Evolutionary conservation across 2,888 invertebrate species (phyloP).

Genomic region (Microplitis deprimator): DNA sequence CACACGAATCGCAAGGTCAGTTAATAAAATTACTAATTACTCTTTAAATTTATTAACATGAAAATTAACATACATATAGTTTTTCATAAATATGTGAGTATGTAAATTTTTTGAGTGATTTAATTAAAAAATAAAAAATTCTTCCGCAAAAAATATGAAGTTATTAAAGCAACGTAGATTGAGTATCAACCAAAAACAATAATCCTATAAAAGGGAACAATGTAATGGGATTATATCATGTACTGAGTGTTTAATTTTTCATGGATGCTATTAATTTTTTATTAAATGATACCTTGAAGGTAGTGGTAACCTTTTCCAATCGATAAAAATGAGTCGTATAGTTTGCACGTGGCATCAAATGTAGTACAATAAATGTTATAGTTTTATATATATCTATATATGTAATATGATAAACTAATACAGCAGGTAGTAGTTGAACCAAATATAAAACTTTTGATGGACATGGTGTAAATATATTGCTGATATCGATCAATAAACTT

Average conservation of each 20-base stretch:
- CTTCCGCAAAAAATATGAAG: too few species aligned
- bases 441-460: background rate
- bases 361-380: background rate
- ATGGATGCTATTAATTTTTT: background rate
- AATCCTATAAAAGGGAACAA: background rate
- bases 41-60: too few species aligned
- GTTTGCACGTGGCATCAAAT: background rate
- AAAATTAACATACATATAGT: too few species aligned
- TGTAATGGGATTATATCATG: background rate
- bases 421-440: background rate
- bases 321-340: background rate
- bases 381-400: background rate
- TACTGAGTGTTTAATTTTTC: background rate
- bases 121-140: too few species aligned
- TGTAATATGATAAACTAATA: background rate
- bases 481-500: background rate
- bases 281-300: background rate
- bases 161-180: too few species aligned
- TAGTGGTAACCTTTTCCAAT: background rate
- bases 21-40: too few species aligned
- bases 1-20: too few species aligned
- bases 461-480: background rate
- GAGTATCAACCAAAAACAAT: too few species aligned
- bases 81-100: too few species aligned
- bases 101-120: too few species aligned